These are phyloP conservation scores for Cinclus mexicanus DNA, from an alignment of 2,113 vertebrate genomes.

Conservation along the genomic window DNA sequence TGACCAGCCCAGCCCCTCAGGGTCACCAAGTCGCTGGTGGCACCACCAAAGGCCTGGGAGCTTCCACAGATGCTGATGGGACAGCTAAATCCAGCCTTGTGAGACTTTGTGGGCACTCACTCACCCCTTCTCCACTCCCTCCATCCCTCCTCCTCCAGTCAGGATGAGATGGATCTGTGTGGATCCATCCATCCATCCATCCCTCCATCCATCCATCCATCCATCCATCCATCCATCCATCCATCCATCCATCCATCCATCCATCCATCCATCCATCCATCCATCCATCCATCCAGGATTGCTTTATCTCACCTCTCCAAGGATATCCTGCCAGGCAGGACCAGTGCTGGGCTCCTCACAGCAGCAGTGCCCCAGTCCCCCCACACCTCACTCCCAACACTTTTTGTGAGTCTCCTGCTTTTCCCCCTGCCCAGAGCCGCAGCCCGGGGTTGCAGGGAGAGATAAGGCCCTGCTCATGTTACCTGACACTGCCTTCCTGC, in stretches of 20 bases:
- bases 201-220: too few species aligned
- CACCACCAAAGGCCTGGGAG: not conserved
- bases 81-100: rapidly evolving
- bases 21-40: not conserved
- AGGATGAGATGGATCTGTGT: not conserved
- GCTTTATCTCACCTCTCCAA: not conserved
- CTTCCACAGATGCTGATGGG: not conserved
- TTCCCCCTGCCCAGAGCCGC: rapidly evolving
- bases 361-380: not conserved
- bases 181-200: not conserved
- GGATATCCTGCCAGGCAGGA: not conserved
- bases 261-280: too few species aligned
- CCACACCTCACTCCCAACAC: not conserved
- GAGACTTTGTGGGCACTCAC: rapidly evolving
- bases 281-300: not conserved
- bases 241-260: too few species aligned
- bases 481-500: not conserved
- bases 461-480: conserved; percentile 44
- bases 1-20: not conserved
- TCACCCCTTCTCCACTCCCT: not conserved
- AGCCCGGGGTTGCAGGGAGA: not conserved
- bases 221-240: too few species aligned
- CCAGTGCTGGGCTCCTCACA: rapidly evolving
- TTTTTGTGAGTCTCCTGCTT: not conserved
- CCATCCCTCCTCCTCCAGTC: not conserved